Conservation (phyloP, 2,113 vertebrate species). For the Pampusana beccarii region DNA sequence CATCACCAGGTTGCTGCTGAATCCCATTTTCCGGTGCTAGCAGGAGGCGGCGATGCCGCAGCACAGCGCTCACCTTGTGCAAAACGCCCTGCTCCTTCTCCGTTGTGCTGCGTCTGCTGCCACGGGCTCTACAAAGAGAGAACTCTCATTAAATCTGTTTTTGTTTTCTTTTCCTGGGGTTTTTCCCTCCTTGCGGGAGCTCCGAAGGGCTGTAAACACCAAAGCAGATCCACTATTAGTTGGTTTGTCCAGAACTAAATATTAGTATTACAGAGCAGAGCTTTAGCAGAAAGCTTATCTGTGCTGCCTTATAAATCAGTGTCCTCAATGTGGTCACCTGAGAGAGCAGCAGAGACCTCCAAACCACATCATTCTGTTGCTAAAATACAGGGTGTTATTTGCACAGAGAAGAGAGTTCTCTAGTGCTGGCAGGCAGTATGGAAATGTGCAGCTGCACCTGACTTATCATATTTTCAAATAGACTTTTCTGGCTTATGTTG, state of each 20-base stretch:
- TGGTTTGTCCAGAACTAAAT: not conserved
- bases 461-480: fast-evolving
- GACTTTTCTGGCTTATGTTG: not conserved
- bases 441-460: not conserved
- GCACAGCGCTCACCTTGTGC: not conserved
- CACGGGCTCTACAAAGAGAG: not conserved
- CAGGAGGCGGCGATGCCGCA: not conserved
- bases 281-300: not conserved
- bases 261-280: fast-evolving
- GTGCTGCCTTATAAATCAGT: not conserved
- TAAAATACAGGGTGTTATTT: not conserved
- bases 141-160: too few species aligned
- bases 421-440: not conserved
- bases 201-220: fast-evolving
- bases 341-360: not conserved
- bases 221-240: fast-evolving
- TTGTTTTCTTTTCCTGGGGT: not conserved
- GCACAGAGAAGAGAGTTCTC: not conserved
- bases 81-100: too few species aligned
- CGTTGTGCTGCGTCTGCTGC: too few species aligned
- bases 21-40: too few species aligned
- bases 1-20: not conserved
- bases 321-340: too few species aligned
- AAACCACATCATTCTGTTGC: too few species aligned
- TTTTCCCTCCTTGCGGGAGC: not conserved